These are phyloP conservation scores for Leucoraja erinaceus DNA, from an alignment of 2,113 vertebrate species.

Conservation along the genomic window DNA sequence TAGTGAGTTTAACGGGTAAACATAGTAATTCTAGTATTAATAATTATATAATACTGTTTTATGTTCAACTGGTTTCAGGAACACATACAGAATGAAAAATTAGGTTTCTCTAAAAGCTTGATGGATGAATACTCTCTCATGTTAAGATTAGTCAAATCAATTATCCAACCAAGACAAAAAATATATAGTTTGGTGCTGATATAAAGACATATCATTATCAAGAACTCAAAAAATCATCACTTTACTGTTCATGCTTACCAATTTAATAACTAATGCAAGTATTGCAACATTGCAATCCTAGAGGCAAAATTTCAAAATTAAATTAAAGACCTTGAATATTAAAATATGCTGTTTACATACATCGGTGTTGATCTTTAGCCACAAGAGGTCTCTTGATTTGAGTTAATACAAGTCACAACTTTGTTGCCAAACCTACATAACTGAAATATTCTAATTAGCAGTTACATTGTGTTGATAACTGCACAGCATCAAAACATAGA, in stretches of 20 bases:
- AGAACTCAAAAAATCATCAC: background rate
- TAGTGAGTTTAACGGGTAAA: background rate
- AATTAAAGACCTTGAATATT: background rate
- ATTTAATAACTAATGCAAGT: background rate
- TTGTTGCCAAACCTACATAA: background rate
- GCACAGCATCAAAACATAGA: background rate
- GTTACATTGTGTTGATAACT: background rate
- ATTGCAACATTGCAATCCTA: background rate
- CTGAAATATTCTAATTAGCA: background rate
- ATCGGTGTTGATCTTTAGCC: background rate
- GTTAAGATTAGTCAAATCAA: background rate
- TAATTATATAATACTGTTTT: background rate
- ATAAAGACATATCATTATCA: background rate
- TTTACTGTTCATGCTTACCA: background rate
- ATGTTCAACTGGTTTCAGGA: background rate
- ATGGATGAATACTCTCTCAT: background rate
- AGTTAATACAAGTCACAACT: too few species aligned
- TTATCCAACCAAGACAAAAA: too few species aligned
- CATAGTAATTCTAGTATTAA: slow-evolving; percentile 9
- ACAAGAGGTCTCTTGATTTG: background rate
- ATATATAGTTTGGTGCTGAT: background rate
- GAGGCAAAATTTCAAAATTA: background rate
- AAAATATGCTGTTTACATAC: background rate
- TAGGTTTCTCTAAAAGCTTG: background rate
- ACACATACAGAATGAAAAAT: background rate